Base-by-base conservation (phyloP, 2,113 vertebrate genomes). In the Toxotes chatareus region DNA sequence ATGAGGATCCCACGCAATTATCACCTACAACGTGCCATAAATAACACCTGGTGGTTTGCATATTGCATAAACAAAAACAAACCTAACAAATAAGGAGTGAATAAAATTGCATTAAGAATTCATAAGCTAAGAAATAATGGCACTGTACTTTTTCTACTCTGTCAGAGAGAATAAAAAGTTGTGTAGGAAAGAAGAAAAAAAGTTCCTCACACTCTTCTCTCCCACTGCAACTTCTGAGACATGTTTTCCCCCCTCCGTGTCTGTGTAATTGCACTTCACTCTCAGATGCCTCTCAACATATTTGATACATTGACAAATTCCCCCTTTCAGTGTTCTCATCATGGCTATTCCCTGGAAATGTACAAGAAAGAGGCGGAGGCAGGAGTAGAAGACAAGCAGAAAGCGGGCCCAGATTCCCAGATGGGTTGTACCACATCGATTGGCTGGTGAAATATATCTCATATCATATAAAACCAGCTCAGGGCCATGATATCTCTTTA, bases 401-500 rank as follows among this genome's bases (percentile, higher is more conserved):
- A 84, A 69, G 69, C 79, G 47, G 72, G 27, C 85, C 66, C 36
- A 3, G 59, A 46, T 82, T 91, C 93, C 92, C 93, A 89, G 47
- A 89, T 86, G 91, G 89, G 83, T 74, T 91, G 91, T 92, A 89
- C 86, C 73, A 86, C 93, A 94, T 94, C 88, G 84, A 94, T 94
- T 91, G 89, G 89, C 90, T 93, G 83, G 82, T 92, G 91, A 94
- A 94, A 94, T 94, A 90, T 90, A 90, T 92, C 87, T 92, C 82
- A 79, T 88, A 91, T 91, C 90, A 86, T 88, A 92, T 85, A 91
- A 93, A 90, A 88, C 79, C 64, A 83, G 80, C 88, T 92, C 84
- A 75, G 80, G 84, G 87, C 83, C 82, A 56, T 82, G 85, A 90
- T 78, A 78, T 76, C 80, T 90, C 90, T 89, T 78, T 78, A 73